Conservation (phyloP, 1,140 invertebrate genomes). For the honey bee (Apis mellifera) region DNA sequence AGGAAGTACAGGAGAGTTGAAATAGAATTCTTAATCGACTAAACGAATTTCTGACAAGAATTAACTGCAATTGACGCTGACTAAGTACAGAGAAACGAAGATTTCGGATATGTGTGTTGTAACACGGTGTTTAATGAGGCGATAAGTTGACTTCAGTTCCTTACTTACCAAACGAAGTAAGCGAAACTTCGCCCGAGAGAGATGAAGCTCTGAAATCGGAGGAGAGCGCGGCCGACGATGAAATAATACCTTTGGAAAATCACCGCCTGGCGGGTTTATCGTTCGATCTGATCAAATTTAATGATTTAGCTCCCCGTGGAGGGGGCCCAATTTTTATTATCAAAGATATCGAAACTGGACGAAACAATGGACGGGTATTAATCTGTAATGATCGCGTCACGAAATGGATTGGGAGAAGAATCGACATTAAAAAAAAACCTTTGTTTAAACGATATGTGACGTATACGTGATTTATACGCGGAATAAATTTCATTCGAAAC, state of each 20-base stretch:
- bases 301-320: no score
- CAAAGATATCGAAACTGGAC: background rate
- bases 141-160: background rate
- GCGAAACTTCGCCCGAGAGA: slow-evolving; percentile 4
- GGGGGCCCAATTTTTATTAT: background rate
- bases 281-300: slow-evolving; percentile 2
- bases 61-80: slow-evolving; percentile 18
- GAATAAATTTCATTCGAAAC: no score
- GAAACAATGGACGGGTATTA: background rate
- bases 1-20: slow-evolving; percentile 11
- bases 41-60: slow-evolving; percentile 28
- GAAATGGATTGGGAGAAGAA: background rate
- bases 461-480: no score
- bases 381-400: no score
- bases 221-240: background rate
- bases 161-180: slow-evolving; percentile 5
- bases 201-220: slow-evolving; percentile 6
- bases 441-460: no score
- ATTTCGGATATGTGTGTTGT: slow-evolving; percentile 7
- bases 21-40: slow-evolving; percentile 18
- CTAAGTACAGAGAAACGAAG: background rate
- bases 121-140: slow-evolving; percentile 10
- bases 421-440: no score
- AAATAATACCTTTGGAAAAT: background rate
- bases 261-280: background rate